Base-by-base conservation (phyloP, 2,113 vertebrate species). In the Thryonomys swinderianus region DNA sequence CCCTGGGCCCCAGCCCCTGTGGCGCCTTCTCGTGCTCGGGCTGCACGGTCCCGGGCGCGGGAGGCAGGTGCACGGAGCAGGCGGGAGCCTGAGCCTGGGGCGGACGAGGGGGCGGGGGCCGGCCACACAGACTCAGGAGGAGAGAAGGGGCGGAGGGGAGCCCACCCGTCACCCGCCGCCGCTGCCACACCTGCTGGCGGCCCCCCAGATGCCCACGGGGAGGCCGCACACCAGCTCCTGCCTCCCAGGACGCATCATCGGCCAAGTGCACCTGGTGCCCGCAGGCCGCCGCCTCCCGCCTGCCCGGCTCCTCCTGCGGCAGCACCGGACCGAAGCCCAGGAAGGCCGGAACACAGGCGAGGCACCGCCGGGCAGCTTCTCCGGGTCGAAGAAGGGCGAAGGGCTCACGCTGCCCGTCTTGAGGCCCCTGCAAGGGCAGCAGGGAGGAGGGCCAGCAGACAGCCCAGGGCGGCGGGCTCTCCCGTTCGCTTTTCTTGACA, bases 151-250 rank as follows among this genome's bases (percentile, higher is more conserved):
- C 91, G 30, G 34, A 53, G 64, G n/a, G 64, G n/a, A 27, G 37
- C 80, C 80, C 57, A 83, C 96, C 93, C 8, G 25, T 97, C 94
- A 95, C 79, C 42, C 0, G 51, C 64, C 7, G 0, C 4, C 2
- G 0, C 69, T 20, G 61, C 0, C 0, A 5, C 79, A 86, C 69
- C 2, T 34, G 0, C 1, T n/a, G 45, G 48, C 25, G 0, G 1
- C 30, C 3, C 61, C 85, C 55, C 12, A 4, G 79, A 51, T 61
- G 81, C 74, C 3, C 1, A 6, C 1, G 4, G 96, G 85, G 81
- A 71, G 14, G 5, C 17, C 7, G 30, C 0, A 1, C 57, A 16
- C 34, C 74, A 30, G 27, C 37, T 12, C 0, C 37, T 18, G 94
- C n/a, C 86, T 84, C 3, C 18, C 4, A 10, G 23, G 16, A 18